phyloP scores from a whole-genome alignment of 2,113 vertebrate genomes.

The Bubo scandiacus region DNA sequence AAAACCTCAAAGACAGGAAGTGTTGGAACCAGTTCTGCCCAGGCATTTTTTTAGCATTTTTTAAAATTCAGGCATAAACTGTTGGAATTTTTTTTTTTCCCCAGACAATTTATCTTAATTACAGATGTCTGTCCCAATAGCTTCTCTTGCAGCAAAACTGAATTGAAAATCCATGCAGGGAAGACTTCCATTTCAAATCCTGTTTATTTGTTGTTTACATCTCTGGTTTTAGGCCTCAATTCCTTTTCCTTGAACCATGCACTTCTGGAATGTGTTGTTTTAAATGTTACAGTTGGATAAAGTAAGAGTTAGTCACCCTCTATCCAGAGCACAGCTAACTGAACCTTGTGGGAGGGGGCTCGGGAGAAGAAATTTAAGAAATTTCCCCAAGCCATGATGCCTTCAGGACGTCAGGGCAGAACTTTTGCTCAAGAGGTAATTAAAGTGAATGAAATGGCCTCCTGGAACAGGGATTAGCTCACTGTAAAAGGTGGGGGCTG shows the following conservation, averaged over 20 bases:
- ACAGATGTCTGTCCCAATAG: background rate
- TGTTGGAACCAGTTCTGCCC: background rate
- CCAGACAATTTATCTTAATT: background rate
- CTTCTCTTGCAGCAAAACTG: background rate
- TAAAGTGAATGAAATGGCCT: background rate
- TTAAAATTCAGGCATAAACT: background rate
- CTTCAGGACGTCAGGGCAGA: background rate
- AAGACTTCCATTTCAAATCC: background rate
- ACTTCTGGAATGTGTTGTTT: background rate
- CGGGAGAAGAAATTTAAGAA: background rate
- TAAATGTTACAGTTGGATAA: background rate
- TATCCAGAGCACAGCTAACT: background rate
- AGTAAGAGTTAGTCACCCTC: background rate
- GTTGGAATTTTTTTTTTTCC: background rate
- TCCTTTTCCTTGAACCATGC: background rate
- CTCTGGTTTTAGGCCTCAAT: background rate
- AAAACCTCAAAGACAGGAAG: background rate
- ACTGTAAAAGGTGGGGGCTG: background rate
- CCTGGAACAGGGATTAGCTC: background rate
- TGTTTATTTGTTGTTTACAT: background rate
- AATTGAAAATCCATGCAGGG: background rate
- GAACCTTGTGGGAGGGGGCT: background rate
- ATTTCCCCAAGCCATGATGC: background rate
- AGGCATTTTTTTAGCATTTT: background rate
- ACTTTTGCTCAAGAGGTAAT: background rate